Conservation (phyloP, 1,140 invertebrate genomes). For the Ostrea denselamellosa region DNA sequence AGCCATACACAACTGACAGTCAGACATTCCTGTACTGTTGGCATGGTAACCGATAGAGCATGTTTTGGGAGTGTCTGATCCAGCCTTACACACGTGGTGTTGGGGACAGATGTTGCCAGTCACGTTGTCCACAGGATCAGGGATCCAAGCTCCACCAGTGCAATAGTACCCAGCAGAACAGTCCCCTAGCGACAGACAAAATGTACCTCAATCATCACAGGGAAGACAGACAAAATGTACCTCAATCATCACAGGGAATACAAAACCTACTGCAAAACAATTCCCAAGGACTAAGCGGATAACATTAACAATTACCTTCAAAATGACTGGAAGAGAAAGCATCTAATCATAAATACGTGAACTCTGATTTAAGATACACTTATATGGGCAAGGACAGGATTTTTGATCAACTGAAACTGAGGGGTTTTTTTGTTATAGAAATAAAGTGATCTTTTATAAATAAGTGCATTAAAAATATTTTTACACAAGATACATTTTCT, state of each 20-base stretch:
- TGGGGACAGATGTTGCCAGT: slow-evolving; percentile 73
- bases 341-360: too few species aligned
- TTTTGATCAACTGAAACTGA: too few species aligned
- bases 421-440: too few species aligned
- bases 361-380: too few species aligned
- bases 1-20: slow-evolving; percentile 68
- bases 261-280: too few species aligned
- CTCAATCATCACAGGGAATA: neutral
- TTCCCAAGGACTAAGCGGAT: too few species aligned
- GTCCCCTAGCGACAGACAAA: slow-evolving; percentile 54
- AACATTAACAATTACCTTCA: too few species aligned
- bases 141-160: slow-evolving; percentile 66
- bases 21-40: slow-evolving; percentile 73
- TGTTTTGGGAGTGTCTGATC: slow-evolving; percentile 62
- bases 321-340: too few species aligned
- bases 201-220: neutral
- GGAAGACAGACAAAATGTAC: neutral
- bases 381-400: too few species aligned
- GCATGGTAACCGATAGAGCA: slow-evolving; percentile 71
- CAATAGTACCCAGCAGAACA: slow-evolving; percentile 75
- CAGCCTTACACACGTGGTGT: slow-evolving; percentile 67
- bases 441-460: too few species aligned
- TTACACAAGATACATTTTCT: too few species aligned
- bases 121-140: slow-evolving; percentile 66
- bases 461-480: too few species aligned